Evolutionary conservation across 2,888 invertebrate genomes (phyloP), one percentile per base, ranked within the genome.

Genomic region (Tigriopus californicus): DNA sequence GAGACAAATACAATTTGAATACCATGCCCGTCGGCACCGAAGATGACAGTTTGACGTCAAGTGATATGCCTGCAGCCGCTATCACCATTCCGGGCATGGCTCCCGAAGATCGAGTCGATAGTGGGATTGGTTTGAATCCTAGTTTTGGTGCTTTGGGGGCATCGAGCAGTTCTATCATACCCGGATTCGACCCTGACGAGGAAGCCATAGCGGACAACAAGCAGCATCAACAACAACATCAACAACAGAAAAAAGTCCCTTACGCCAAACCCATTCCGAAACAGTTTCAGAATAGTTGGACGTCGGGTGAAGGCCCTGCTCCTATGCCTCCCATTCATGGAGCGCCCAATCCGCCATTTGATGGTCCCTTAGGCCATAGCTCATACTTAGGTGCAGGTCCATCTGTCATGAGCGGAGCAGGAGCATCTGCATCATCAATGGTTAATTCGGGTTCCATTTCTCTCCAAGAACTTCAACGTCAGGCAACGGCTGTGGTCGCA

Each of bases 241-340:
- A 56, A 22, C 61, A 65, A 46, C 63, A 63, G 15, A 71, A 72
- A 63, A 73, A 76, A 69, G 87, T 89, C 59, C 92, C 94, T 8
- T 94, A 89, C 68, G 88, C 91, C 66, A 91, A 94, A 71, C 94
- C 94, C 15, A 92, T 95, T 70, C 94, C 94, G 2, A 81, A 87
- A 66, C 88, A 90, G 68, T 95, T 95, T 75, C 91, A 94, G 74
- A 88, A 87, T n/a, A 89, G 91, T 65, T 95, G 95, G 95, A 88
- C 18, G 1, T 22, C 48, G 25, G 20, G 18, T 20, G 24, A 46
- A 44, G 20, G 24, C 13, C 20, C 20, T n/a, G n/a, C 57, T 15
- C 25, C 44, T 15, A 13, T 46, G 20, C 13, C 47, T 18, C 22
- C 42, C 13, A 15, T 40, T 15, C 51, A 51, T 41, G 46, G 24